phyloP scores from a whole-genome alignment of 2,113 vertebrate species.

The Accipiter cooperii region DNA sequence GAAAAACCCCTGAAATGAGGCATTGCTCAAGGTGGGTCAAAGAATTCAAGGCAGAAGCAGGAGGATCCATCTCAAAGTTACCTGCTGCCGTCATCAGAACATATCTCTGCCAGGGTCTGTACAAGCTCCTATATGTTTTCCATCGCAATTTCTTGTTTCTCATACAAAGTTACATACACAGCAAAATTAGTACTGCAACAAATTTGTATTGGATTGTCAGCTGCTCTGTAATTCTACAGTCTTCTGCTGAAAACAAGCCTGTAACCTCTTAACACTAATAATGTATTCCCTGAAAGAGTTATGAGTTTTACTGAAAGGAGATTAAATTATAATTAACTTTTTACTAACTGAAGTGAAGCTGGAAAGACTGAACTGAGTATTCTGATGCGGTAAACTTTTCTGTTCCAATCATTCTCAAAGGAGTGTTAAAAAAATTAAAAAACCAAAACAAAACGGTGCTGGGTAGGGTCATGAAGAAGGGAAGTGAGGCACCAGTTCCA shows the following conservation, averaged over 20 bases:
- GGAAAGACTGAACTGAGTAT: neutral
- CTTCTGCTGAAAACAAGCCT: neutral
- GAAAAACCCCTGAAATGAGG: rapidly evolving
- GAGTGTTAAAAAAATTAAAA: neutral
- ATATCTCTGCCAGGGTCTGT: neutral
- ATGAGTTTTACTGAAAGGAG: neutral
- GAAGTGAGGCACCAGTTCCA: neutral
- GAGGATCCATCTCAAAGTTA: neutral
- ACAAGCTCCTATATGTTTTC: neutral
- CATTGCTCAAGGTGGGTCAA: neutral
- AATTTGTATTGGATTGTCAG: neutral
- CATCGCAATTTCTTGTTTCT: neutral
- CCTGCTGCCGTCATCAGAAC: neutral
- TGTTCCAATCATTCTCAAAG: neutral
- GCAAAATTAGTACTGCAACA: neutral
- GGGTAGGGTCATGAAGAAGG: neutral
- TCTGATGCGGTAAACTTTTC: neutral
- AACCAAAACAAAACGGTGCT: neutral
- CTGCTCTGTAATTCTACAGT: neutral
- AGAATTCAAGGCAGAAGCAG: neutral
- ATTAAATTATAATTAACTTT: neutral
- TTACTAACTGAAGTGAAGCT: neutral
- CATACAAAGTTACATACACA: neutral
- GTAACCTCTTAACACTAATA: neutral
- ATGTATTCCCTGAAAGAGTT: neutral